phyloP scores from a whole-genome alignment of 2,113 vertebrate genomes.

The Entomyzon cyanotis region DNA sequence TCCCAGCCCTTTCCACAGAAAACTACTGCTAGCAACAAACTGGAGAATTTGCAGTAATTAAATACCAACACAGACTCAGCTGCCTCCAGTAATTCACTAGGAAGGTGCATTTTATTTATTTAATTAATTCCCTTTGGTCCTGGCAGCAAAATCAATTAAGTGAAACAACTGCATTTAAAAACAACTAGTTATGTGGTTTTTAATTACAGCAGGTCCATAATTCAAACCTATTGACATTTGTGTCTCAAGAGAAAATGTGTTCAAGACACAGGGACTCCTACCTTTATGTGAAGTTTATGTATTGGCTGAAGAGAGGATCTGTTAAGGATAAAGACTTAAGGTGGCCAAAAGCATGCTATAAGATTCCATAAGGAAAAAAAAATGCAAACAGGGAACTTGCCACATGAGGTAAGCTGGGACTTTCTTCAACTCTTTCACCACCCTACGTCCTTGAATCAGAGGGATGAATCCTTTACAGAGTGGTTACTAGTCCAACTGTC shows the following conservation, averaged over 20 bases:
- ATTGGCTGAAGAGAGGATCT: background rate
- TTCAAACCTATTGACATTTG: slow-evolving; percentile 65
- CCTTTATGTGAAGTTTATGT: background rate
- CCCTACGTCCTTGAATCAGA: background rate
- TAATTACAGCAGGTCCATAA: slow-evolving; percentile 73
- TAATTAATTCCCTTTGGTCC: slow-evolving; percentile 46
- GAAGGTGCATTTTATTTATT: slow-evolving; percentile 58
- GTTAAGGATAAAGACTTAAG: background rate
- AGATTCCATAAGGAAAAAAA: background rate
- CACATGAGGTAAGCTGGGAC: background rate
- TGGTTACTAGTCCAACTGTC: background rate
- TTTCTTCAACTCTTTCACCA: background rate
- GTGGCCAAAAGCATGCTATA: background rate
- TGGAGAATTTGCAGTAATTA: slow-evolving; percentile 67
- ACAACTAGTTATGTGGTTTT: slow-evolving; percentile 71
- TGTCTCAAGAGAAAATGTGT: slow-evolving; percentile 35
- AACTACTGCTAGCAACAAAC: slow-evolving; percentile 55
- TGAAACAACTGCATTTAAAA: slow-evolving; percentile 77
- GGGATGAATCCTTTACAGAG: background rate
- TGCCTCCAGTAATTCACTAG: slow-evolving; percentile 57
- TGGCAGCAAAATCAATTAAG: slow-evolving; percentile 76
- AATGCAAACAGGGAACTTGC: background rate
- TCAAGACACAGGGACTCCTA: background rate
- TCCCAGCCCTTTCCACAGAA: slow-evolving; percentile 30
- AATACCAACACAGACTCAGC: slow-evolving; percentile 63